Percentiles rank a stretch among this genome's conserved stretches.
phyloP scores from a whole-genome alignment of 1,140 invertebrate genomes.

The Drosophila elegans region DNA sequence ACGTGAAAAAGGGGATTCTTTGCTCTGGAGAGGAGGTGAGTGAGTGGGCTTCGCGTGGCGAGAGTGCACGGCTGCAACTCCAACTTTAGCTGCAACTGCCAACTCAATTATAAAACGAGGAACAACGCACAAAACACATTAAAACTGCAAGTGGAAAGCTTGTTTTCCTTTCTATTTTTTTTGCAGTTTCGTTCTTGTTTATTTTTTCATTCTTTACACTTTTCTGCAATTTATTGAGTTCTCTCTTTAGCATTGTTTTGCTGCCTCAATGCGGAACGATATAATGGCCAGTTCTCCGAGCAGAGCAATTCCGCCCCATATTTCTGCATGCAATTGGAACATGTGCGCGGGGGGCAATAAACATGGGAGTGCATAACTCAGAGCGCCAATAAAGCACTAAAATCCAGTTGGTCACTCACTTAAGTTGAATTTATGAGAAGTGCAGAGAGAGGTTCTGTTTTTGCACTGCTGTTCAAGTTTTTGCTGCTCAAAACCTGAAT shows the following conservation, averaged over 20 bases:
- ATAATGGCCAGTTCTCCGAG: constrained; percentile 43
- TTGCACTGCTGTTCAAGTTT: neutral
- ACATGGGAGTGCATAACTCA: constrained; percentile 50
- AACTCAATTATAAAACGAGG: constrained; percentile 78
- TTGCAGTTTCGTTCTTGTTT: constrained; percentile 56
- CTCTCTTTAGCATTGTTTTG: constrained; percentile 57
- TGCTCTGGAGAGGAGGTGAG: constrained; percentile 2
- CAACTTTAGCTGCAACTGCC: constrained; percentile 55
- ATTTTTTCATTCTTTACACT: constrained; percentile 63
- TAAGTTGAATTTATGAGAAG: constrained; percentile 42
- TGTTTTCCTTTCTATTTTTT: constrained; percentile 42
- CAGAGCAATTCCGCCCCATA: constrained; percentile 28
- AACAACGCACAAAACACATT: constrained; percentile 81
- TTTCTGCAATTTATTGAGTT: constrained; percentile 73
- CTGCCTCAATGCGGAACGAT: constrained; percentile 21
- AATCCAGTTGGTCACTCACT: constrained; percentile 56
- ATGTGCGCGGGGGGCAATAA: constrained; percentile 16
- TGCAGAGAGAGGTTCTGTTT: constrained; percentile 1
- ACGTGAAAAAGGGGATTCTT: neutral
- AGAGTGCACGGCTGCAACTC: constrained; percentile 34
- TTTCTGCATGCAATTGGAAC: constrained; percentile 56
- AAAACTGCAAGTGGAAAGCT: constrained; percentile 78
- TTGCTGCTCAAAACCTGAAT: neutral
- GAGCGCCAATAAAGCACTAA: constrained; percentile 52
- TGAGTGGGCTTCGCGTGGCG: neutral